These are phyloP conservation scores for Naso thynnoides DNA, from an alignment of 2,797 vertebrate genomes.

Conservation along the genomic window DNA sequence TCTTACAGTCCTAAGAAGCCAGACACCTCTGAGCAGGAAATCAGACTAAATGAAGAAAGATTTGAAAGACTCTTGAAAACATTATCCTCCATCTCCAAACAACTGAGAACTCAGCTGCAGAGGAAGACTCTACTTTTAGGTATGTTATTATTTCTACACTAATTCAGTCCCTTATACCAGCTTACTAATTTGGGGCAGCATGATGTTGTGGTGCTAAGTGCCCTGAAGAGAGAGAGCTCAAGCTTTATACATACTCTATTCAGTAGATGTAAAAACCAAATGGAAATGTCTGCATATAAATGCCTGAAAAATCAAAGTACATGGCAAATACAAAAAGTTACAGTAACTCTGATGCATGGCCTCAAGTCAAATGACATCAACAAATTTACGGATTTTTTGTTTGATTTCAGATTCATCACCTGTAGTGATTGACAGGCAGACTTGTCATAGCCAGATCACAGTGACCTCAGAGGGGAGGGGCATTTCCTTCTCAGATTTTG, in stretches of 20 bases:
- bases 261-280: no score
- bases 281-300: no score
- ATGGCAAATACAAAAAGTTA: not conserved
- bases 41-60: slow-evolving; percentile 76
- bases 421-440: slow-evolving; percentile 75
- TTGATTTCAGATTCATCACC: slow-evolving; percentile 66
- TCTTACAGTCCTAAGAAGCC: slow-evolving; percentile 74
- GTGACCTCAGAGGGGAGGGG: slow-evolving; percentile 68
- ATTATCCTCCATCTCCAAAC: slow-evolving; percentile 75
- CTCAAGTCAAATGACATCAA: not conserved
- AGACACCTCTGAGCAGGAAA: slow-evolving; percentile 62
- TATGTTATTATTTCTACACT: slow-evolving; percentile 32
- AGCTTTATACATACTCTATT: no score
- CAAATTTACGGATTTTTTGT: not conserved
- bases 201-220: no score
- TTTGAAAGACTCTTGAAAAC: slow-evolving; percentile 78
- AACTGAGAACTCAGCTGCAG: slow-evolving; percentile 78
- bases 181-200: not conserved
- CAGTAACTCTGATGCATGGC: no score
- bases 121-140: slow-evolving; percentile 82
- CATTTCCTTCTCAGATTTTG: slow-evolving; percentile 57
- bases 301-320: no score
- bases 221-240: no score
- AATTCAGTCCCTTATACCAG: not conserved
- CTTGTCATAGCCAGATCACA: slow-evolving; percentile 74